Evolutionary conservation across 2,797 vertebrate species (phyloP).

Genomic region (Enteromius unitaeniatus): DNA sequence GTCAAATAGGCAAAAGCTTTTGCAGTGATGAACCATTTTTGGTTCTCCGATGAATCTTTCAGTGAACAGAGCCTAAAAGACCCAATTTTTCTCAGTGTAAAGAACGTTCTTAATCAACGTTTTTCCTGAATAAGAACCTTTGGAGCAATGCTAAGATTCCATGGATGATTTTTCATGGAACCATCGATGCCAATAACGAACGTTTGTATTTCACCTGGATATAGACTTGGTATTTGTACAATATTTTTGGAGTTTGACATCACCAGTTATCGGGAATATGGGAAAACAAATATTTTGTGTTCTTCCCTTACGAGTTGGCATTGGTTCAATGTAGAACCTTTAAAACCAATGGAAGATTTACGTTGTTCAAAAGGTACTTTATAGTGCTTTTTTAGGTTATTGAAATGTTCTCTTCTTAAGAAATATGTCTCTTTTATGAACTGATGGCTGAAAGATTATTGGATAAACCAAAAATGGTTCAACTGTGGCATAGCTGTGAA

Average conservation of each 20-base stretch:
- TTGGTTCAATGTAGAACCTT: background rate
- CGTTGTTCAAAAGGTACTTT: background rate
- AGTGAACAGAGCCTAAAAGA: background rate
- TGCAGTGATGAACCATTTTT: background rate
- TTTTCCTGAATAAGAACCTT: background rate
- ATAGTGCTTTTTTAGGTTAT: background rate
- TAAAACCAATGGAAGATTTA: background rate
- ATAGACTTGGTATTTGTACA: background rate
- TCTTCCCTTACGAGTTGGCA: background rate
- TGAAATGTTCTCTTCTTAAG: background rate
- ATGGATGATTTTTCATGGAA: background rate
- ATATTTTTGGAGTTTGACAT: background rate
- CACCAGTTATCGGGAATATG: background rate
- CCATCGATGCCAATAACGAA: background rate
- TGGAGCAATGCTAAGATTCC: background rate
- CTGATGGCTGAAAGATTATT: background rate
- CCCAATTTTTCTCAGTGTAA: background rate
- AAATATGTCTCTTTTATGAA: background rate
- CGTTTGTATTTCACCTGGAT: background rate
- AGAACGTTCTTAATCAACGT: background rate
- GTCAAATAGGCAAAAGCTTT: background rate
- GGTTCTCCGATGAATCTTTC: background rate
- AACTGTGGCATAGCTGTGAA: background rate
- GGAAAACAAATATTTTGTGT: background rate
- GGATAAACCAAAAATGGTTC: background rate